A percentile compares a stretch with the other conserved stretches of the same genome.
Conservation (phyloP, 2,797 vertebrate species). For the Steatocranus sp. region DNA sequence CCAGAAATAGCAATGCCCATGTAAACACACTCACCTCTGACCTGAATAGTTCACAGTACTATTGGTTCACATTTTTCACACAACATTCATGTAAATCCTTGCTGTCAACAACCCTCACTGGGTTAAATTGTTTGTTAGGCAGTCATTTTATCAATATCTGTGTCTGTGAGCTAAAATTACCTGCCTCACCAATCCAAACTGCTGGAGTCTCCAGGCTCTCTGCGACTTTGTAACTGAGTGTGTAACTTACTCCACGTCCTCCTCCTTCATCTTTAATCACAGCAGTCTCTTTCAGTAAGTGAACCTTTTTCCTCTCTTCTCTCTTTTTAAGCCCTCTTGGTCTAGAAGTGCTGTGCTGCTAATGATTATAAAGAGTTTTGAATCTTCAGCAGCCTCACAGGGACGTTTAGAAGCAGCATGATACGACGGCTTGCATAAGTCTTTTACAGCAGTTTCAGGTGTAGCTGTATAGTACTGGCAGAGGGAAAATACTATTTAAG, state of each 20-base stretch:
- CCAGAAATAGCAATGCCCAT: accelerated
- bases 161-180: neutral
- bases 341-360: neutral
- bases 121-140: neutral
- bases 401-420: neutral
- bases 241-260: neutral
- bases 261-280: neutral
- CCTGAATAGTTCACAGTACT: neutral
- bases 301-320: neutral
- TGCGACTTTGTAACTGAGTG: neutral
- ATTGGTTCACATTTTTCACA: neutral
- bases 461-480: neutral
- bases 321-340: neutral
- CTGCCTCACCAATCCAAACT: neutral
- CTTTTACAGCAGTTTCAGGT: neutral
- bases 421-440: neutral
- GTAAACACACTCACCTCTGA: neutral
- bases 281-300: neutral
- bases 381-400: neutral
- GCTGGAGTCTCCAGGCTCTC: neutral
- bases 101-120: neutral
- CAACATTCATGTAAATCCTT: neutral
- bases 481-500: neutral
- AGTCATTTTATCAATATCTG: neutral
- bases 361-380: neutral